Conservation (phyloP, 2,888 invertebrate species). For the Tenthredo livida region DNA sequence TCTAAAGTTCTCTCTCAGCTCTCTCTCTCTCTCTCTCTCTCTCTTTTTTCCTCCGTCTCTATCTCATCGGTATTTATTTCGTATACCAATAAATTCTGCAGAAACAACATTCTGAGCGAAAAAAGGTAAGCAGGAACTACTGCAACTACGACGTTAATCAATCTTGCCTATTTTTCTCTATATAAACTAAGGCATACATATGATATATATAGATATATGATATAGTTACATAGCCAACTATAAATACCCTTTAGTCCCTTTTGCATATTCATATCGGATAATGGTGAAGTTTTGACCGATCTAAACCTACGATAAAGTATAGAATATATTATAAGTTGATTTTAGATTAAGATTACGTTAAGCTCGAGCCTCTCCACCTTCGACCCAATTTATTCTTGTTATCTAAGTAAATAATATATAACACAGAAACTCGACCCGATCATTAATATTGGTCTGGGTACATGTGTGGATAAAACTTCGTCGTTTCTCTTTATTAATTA, state of each 20-base stretch:
- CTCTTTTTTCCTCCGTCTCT: not conserved
- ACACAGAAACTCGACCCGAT: too few species aligned
- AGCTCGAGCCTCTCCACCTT: not conserved
- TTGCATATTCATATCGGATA: slow-evolving; percentile 22
- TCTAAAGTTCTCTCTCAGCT: not conserved
- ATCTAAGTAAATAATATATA: not conserved
- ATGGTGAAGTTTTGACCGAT: not conserved
- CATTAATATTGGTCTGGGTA: too few species aligned
- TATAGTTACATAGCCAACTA: not conserved
- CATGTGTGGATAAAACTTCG: not conserved
- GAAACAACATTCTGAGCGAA: not conserved
- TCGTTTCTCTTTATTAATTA: too few species aligned
- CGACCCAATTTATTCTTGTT: not conserved
- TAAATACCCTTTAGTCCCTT: not conserved
- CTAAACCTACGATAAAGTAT: not conserved
- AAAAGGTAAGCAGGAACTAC: not conserved
- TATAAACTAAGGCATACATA: not conserved
- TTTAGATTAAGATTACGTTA: not conserved
- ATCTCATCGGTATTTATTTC: not conserved
- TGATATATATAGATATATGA: too few species aligned
- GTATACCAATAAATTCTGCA: not conserved
- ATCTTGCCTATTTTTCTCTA: not conserved
- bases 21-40: not conserved
- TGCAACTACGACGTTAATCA: not conserved
- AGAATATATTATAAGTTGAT: slow-evolving; percentile 10